phyloP scores from a whole-genome alignment of 2,113 vertebrate species.

The Pampusana beccarii region DNA sequence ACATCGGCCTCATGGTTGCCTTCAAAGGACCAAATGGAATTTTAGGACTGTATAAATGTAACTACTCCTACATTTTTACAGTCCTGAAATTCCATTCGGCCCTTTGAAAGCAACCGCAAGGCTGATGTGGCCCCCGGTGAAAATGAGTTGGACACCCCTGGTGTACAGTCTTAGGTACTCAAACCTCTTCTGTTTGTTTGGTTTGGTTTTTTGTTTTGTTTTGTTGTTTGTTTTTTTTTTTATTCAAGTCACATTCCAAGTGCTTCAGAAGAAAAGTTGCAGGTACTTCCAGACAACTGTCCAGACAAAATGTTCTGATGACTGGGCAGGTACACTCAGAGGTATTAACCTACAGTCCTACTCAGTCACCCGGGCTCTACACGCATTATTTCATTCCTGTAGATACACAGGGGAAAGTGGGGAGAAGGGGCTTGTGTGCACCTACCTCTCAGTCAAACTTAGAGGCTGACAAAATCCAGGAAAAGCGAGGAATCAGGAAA shows the following conservation, averaged over 20 bases:
- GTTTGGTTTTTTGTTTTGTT: too few relatives aligned
- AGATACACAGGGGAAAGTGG: not conserved
- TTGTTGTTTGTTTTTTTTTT: not conserved
- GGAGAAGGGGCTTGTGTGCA: not conserved
- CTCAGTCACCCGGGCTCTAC: not conserved
- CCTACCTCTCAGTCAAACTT: not conserved
- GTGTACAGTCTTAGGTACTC: not conserved
- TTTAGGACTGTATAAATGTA: too few relatives aligned
- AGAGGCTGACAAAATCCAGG: not conserved
- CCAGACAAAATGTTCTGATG: not conserved
- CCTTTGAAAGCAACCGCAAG: too few relatives aligned
- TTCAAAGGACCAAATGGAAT: too few relatives aligned
- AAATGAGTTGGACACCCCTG: too few relatives aligned
- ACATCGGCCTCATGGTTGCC: too few relatives aligned
- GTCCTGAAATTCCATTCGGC: too few relatives aligned
- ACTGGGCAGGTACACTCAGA: not conserved
- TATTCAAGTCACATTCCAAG: not conserved
- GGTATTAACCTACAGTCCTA: not conserved
- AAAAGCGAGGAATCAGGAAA: not conserved
- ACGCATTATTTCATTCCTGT: rapidly evolving
- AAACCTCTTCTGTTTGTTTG: not conserved
- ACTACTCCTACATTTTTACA: too few relatives aligned
- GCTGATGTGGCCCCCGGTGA: too few relatives aligned
- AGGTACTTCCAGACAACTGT: not conserved
- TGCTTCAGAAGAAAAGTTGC: not conserved